These are phyloP conservation scores for Cryptocephalus primarius DNA, from an alignment of 2,888 invertebrate genomes.

Conservation along the genomic window DNA sequence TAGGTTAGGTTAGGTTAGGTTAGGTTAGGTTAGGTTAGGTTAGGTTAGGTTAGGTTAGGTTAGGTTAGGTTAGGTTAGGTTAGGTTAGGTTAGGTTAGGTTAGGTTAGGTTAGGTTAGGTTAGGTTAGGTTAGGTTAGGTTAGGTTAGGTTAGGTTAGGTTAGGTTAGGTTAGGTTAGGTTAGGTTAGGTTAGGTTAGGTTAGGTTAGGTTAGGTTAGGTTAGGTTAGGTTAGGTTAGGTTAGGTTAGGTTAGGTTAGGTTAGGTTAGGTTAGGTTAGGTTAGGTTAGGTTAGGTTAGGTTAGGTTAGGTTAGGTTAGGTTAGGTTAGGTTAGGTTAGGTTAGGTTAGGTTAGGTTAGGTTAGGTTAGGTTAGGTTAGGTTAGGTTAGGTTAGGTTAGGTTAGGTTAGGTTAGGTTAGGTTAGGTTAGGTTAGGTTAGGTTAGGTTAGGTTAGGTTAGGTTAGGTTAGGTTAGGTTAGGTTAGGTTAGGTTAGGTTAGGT, in stretches of 20 bases:
- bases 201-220: slow-evolving; percentile 14
- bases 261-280: too few species aligned
- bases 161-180: slow-evolving; percentile 13
- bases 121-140: slow-evolving; percentile 14
- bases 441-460: neutral
- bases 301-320: slow-evolving; percentile 6
- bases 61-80: slow-evolving; percentile 5
- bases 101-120: slow-evolving; percentile 12
- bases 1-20: too few species aligned
- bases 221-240: slow-evolving; percentile 13
- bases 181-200: slow-evolving; percentile 14
- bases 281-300: slow-evolving; percentile 8
- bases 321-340: slow-evolving; percentile 3
- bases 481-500: slow-evolving; percentile 1
- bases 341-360: slow-evolving; percentile 1
- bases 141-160: slow-evolving; percentile 12
- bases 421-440: slow-evolving; percentile 5
- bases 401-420: slow-evolving; percentile 3
- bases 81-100: slow-evolving; percentile 8
- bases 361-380: slow-evolving; percentile 1
- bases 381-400: slow-evolving; percentile 2
- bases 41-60: too few species aligned
- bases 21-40: too few species aligned
- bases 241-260: slow-evolving; percentile 8
- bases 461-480: slow-evolving; percentile 2